Conservation (phyloP, 92 coral and sea anemone genomes). For the Palythoa heliodiscus region DNA sequence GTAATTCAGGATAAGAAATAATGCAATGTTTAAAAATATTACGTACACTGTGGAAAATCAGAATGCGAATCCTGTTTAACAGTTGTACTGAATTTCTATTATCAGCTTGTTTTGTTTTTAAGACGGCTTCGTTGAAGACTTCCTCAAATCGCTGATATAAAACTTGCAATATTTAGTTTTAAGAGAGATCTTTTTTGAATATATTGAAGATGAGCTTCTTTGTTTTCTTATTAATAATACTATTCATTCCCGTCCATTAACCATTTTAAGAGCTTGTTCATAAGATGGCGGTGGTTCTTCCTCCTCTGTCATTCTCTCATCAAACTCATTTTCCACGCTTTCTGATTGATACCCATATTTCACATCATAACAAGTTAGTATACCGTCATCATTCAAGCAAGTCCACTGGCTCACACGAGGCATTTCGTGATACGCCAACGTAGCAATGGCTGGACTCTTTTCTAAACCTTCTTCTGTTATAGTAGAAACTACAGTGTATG, state of each 20-base stretch:
- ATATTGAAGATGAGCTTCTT: too few relatives aligned
- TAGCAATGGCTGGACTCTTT: conserved; percentile 70
- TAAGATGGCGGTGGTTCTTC: conserved; percentile 77
- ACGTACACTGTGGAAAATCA: too few relatives aligned
- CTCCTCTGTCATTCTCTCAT: conserved; percentile 20
- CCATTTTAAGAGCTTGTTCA: conserved; percentile 75
- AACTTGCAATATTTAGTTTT: too few relatives aligned
- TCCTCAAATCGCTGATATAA: too few relatives aligned
- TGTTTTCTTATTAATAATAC: too few relatives aligned
- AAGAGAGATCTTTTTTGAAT: too few relatives aligned
- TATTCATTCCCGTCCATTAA: background rate
- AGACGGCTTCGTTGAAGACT: too few relatives aligned
- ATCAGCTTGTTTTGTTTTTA: too few relatives aligned
- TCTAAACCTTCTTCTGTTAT: conserved; percentile 70
- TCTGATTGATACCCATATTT: conserved; percentile 4
- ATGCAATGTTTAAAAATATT: too few relatives aligned
- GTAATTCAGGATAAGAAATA: too few relatives aligned
- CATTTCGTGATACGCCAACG: conserved; percentile 41
- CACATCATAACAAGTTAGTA: conserved; percentile 20
- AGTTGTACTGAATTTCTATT: too few relatives aligned
- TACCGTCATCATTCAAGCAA: conserved; percentile 24
- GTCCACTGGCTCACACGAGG: conserved; percentile 43
- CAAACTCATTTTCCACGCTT: conserved; percentile 9
- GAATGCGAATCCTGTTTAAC: too few relatives aligned
- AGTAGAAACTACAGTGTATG: conserved; percentile 64